These are phyloP conservation scores for Drosophila simulans DNA, from an alignment of 1,140 invertebrate species.

Conservation along the genomic window DNA sequence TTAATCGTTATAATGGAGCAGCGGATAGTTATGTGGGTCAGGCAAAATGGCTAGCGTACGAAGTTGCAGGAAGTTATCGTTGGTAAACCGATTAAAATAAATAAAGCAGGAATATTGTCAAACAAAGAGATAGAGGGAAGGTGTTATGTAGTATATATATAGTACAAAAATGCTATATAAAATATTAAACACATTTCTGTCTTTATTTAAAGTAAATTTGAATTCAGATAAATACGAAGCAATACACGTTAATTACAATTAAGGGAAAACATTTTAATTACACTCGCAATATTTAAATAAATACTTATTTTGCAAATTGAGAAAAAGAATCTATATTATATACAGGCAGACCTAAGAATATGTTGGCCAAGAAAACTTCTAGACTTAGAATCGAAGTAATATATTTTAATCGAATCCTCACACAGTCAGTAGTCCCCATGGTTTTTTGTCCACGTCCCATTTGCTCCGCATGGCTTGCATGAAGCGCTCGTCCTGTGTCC, in stretches of 20 bases:
- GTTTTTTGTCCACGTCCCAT: slow-evolving; percentile 44
- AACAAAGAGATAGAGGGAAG: neutral
- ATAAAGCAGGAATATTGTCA: neutral
- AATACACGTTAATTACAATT: too few relatives aligned
- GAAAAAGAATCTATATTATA: too few relatives aligned
- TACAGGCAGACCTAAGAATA: too few relatives aligned
- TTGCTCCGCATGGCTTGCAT: slow-evolving; percentile 62
- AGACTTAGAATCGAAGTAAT: neutral
- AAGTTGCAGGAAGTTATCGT: slow-evolving; percentile 17
- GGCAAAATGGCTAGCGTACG: neutral
- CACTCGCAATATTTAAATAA: too few relatives aligned
- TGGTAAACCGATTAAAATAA: slow-evolving; percentile 15
- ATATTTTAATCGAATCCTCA: neutral
- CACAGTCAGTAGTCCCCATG: slow-evolving; percentile 31
- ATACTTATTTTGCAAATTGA: too few relatives aligned
- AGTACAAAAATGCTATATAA: neutral
- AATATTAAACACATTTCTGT: neutral
- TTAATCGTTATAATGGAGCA: slow-evolving; percentile 42
- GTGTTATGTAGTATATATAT: too few relatives aligned
- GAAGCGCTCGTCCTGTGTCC: slow-evolving; percentile 59
- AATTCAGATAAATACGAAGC: too few relatives aligned
- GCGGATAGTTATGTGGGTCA: slow-evolving; percentile 14
- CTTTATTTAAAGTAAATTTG: too few relatives aligned
- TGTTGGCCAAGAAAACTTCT: neutral
- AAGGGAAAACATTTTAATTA: too few relatives aligned